Base-by-base conservation (phyloP, 2,888 invertebrate species). In the Rapana venosa region DNA sequence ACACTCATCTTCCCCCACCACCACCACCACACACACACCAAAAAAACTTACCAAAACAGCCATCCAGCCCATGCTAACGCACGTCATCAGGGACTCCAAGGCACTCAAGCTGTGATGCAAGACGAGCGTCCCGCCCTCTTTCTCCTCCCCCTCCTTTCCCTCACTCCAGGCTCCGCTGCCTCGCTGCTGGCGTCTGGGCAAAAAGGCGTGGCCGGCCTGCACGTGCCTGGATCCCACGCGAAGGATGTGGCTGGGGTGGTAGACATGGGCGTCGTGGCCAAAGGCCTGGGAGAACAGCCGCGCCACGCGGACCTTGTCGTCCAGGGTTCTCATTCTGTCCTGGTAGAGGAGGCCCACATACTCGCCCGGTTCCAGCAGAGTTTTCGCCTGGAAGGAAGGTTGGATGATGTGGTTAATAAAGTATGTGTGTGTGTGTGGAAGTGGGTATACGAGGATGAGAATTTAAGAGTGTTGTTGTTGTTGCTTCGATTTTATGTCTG, bases 41-140 rank as follows among this genome's bases (percentile, higher is more conserved):
- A 2, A 74, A 8, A 11, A 47, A 91, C 94, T 92, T 88, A 98
- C 98, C 95, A 99, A 96, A 94, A 99, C 98, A 0, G 98, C 97
- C 96, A 99, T 97, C 98, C 99, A 99, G 95, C 98, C 98, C 97
- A 98, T 98, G 93, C 98, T 97, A 13, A 99, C 97, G 96, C 98
- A 98, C 93, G 98, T 98, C 32, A 98, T 97, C 89, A 99, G 96
- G 90, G 98, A 97, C 95, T 98, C 98, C 66, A 99, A 96, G 6
- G 97, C 96, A 13, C 97, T 96, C 89, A 96, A 91, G 91, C 96
- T 96, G 66, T 95, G 95, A 84, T 96, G 96, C 22, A 97, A 93
- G n/a, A 96, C 91, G 86, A 96, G 92, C 36, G 96, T 91, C 81
- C 93, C 87, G 2, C 56, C 77, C 8, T 11, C 77, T 47, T 35